Base-by-base conservation (phyloP, 2,888 invertebrate species). In the Allacma fusca region DNA sequence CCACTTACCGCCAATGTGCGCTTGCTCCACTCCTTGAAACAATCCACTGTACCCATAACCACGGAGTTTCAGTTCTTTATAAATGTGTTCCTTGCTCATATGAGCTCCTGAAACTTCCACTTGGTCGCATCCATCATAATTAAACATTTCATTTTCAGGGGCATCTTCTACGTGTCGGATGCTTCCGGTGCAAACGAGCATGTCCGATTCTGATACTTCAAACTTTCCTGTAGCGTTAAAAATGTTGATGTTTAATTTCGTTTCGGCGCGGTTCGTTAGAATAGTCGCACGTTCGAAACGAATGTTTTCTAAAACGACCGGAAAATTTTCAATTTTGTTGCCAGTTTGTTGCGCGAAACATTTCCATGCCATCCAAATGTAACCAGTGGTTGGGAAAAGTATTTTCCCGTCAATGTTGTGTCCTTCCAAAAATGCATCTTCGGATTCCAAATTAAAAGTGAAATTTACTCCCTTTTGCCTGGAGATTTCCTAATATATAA, bases 341-440 rank as follows among this genome's bases (percentile, higher is more conserved):
- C 91, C 92, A 34, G 87, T 86, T 89, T 92, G 90, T 86, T 91
- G 88, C 1, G 91, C 92, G 19, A 93, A 87, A 0, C 92, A 92
- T 85, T 93, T 92, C 94, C 94, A 94, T 0, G 91, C 92, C 21
- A 92, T 87, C 44, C 92, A 92, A 89, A 97, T 89, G 86, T 96
- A 96, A 19, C 96, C 97, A 57, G 98, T 97, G 79, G 97, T 97
- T 23, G 98, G 98, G 89, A 95, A 98, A 26, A 98, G 89, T 72
- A 97, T 90, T 85, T 97, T 91, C 29, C 96, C 94, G 86, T 97
- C 95, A 79, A 97, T 92, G 16, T 91, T 89, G 87, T 97, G 96
- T 0, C 94, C 95, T 40, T 88, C 87, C 86, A 95, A 88, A 85
- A 90, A 95, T 74, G 92, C 91, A 85, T 90, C 91, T 78, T 92